Evolutionary conservation across 2,113 vertebrate species (phyloP).

Genomic region (Octodon degus): DNA sequence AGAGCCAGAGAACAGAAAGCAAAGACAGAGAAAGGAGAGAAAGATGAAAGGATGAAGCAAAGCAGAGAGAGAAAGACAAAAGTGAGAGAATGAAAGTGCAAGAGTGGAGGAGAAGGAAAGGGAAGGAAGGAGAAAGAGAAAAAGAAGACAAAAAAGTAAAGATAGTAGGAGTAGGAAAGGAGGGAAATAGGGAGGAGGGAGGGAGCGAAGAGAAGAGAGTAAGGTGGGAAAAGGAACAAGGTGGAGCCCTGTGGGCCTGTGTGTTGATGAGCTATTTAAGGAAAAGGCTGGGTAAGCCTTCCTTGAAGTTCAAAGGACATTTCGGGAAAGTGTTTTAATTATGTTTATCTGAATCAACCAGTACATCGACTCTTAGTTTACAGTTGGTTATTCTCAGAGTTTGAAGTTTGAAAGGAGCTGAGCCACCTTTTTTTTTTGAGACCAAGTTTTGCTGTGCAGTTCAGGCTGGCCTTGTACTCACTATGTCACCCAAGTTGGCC

Average conservation of each 20-base stretch:
- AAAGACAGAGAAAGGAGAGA: not conserved
- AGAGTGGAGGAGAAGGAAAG: too few relatives aligned
- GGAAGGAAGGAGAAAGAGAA: too few relatives aligned
- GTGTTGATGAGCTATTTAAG: not conserved
- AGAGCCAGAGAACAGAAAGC: not conserved
- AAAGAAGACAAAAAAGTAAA: not conserved
- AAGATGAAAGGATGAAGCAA: not conserved
- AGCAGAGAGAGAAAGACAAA: not conserved
- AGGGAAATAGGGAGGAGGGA: not conserved
- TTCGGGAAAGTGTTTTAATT: conserved; percentile 5
- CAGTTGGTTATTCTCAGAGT: not conserved
- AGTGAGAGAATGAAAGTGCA: not conserved
- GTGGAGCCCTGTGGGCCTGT: rapidly evolving
- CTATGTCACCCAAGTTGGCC: not conserved
- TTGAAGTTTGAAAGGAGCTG: not conserved
- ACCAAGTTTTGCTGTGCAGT: too few relatives aligned
- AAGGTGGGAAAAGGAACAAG: not conserved
- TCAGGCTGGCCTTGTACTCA: not conserved
- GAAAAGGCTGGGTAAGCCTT: not conserved
- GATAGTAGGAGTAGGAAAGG: rapidly evolving
- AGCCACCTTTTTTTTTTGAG: not conserved
- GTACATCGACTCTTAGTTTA: not conserved
- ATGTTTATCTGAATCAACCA: not conserved
- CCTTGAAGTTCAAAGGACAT: not conserved
- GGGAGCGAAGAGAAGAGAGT: not conserved